Evolutionary conservation across 2,888 invertebrate species (phyloP).

Genomic region (Noctua fimbriata): DNA sequence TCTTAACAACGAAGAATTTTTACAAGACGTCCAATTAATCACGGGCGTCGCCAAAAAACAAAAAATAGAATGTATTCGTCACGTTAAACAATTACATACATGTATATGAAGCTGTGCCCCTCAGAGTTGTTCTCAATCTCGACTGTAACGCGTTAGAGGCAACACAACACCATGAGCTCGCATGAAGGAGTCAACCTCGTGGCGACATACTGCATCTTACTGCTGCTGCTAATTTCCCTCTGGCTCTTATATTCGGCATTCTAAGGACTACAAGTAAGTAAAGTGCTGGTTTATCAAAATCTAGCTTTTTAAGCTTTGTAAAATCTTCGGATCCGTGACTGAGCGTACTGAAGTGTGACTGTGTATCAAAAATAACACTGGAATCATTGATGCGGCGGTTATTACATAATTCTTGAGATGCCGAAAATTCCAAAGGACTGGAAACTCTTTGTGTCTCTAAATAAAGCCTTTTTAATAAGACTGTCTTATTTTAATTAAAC

Average conservation of each 20-base stretch:
- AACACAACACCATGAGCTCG: constrained; percentile 80
- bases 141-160: constrained; percentile 74
- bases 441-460: constrained; percentile 16
- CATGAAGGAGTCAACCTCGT: constrained; percentile 91
- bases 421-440: constrained; percentile 42
- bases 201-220: constrained; percentile 92
- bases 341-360: constrained; percentile 53
- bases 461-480: constrained; percentile 22
- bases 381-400: constrained; percentile 52
- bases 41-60: constrained; percentile 75
- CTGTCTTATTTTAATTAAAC: constrained; percentile 22
- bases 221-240: constrained; percentile 91
- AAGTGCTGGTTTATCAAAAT: constrained; percentile 47
- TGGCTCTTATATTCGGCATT: constrained; percentile 92
- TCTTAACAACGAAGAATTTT: constrained; percentile 62
- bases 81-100: constrained; percentile 73
- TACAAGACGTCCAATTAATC: constrained; percentile 82
- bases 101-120: constrained; percentile 76
- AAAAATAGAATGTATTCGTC: constrained; percentile 80
- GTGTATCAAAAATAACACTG: constrained; percentile 66
- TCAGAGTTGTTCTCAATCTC: constrained; percentile 78
- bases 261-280: constrained; percentile 78
- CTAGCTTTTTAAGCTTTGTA: constrained; percentile 23
- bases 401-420: constrained; percentile 48
- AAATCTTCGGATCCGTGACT: constrained; percentile 59